Evolutionary conservation across 2,888 invertebrate species (phyloP).

Genomic region (Anarsia innoxiella): DNA sequence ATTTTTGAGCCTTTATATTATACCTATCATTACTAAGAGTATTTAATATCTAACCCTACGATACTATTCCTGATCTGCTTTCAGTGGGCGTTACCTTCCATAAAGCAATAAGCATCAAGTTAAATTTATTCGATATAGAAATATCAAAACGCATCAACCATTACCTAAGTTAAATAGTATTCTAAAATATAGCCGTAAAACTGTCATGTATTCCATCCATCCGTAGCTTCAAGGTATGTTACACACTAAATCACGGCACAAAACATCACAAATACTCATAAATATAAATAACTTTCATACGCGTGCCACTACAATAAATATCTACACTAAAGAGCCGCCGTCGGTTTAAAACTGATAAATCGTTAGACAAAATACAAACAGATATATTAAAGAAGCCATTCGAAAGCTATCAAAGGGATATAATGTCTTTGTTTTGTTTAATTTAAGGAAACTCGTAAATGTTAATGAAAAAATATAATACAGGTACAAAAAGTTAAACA

Average conservation of each 20-base stretch:
- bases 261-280: constrained; percentile 10
- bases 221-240: constrained; percentile 6
- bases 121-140: too few species aligned
- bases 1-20: too few species aligned
- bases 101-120: too few species aligned
- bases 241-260: constrained; percentile 23
- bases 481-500: too few species aligned
- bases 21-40: too few species aligned
- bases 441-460: too few species aligned
- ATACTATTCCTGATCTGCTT: too few species aligned
- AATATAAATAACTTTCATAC: constrained; percentile 22
- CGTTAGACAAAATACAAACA: constrained; percentile 16
- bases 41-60: too few species aligned
- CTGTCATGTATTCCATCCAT: constrained; percentile 1
- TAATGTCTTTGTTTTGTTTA: background rate
- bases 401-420: background rate
- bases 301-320: constrained; percentile 21
- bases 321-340: constrained; percentile 18
- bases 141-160: background rate
- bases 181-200: background rate
- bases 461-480: constrained; percentile 1
- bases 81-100: too few species aligned
- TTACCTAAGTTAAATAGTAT: too few species aligned
- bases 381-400: constrained; percentile 7
- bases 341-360: constrained; percentile 26